A percentile compares a stretch with the other conserved stretches of the same genome.
phyloP scores from a whole-genome alignment of 2,113 vertebrate species.

The Pluvianellus socialis region DNA sequence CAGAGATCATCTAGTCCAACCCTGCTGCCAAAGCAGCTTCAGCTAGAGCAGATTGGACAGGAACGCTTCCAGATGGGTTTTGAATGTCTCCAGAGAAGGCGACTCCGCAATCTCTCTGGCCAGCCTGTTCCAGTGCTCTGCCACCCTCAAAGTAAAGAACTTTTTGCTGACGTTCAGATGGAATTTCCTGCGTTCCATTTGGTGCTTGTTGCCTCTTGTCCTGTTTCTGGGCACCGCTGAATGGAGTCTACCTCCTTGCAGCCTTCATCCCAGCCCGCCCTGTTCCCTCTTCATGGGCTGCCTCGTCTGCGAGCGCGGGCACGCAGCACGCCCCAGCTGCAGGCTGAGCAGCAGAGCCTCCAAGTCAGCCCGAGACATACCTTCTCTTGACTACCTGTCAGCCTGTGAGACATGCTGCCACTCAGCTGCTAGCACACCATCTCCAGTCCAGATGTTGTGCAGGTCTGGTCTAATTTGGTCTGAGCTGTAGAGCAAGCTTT shows the following conservation, averaged over 20 bases:
- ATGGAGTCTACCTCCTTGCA: not conserved
- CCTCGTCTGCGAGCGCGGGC: not conserved
- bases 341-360: not conserved
- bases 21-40: not conserved
- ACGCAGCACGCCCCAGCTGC: fast-evolving
- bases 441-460: slow-evolving; percentile 19
- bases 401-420: not conserved
- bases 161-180: not conserved
- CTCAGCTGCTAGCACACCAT: slow-evolving; percentile 33
- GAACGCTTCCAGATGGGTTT: not conserved
- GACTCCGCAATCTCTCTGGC: not conserved
- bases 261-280: not conserved
- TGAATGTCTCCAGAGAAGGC: too few species aligned
- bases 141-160: not conserved
- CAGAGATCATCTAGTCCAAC: not conserved
- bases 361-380: fast-evolving
- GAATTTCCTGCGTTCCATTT: not conserved
- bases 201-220: not conserved
- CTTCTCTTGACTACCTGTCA: not conserved
- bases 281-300: not conserved
- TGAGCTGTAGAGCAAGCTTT: not conserved
- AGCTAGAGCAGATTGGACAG: not conserved
- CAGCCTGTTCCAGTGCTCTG: not conserved
- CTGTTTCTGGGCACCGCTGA: not conserved
- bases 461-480: not conserved